phyloP scores from a whole-genome alignment of 2,113 vertebrate species.

The Perca fluviatilis region DNA sequence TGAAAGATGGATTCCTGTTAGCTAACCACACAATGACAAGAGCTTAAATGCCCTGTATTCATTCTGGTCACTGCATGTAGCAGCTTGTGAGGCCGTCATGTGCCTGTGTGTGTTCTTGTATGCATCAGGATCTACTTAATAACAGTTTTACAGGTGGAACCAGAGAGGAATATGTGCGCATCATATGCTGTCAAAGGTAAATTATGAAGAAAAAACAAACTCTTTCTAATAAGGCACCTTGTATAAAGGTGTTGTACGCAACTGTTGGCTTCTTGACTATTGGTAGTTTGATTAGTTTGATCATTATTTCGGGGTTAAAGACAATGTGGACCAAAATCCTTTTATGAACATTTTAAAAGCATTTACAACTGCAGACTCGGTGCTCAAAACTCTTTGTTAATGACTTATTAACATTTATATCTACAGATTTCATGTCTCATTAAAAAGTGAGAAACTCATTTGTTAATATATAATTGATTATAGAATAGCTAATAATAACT shows the following conservation, averaged over 20 bases:
- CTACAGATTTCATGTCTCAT: background rate
- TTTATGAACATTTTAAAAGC: background rate
- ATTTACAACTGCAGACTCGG: background rate
- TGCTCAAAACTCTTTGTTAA: background rate
- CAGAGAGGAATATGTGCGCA: background rate
- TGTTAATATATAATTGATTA: background rate
- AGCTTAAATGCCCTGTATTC: slow-evolving; percentile 85
- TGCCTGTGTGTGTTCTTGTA: slow-evolving; percentile 14
- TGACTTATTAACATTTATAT: background rate
- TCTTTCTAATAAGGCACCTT: background rate
- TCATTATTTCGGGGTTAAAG: background rate
- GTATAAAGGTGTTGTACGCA: background rate
- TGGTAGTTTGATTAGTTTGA: too few species aligned
- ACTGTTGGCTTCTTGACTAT: background rate
- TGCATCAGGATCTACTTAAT: slow-evolving; percentile 45
- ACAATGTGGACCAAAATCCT: background rate
- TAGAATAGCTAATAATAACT: too few species aligned
- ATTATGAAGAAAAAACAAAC: background rate
- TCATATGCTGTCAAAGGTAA: background rate
- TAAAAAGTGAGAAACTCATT: background rate
- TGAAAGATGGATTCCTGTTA: slow-evolving; percentile 86
- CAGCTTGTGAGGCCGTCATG: slow-evolving; percentile 78
- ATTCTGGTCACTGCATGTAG: slow-evolving; percentile 83
- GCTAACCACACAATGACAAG: slow-evolving; percentile 88
- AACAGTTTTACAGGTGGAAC: slow-evolving; percentile 26